phyloP scores from a whole-genome alignment of 1,140 invertebrate species.

The Drosophila ficusphila region DNA sequence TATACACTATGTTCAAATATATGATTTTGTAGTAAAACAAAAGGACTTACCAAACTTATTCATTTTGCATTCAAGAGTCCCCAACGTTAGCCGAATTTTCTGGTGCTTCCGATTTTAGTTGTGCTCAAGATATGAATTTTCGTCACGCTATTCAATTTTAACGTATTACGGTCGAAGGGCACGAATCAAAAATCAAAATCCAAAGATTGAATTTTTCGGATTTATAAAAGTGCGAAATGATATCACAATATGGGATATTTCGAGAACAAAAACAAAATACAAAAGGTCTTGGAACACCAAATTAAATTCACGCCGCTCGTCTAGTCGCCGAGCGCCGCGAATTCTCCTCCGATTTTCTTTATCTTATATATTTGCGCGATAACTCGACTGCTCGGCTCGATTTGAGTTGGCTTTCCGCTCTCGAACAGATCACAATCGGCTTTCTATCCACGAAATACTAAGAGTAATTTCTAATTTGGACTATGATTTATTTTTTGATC shows the following conservation, averaged over 20 bases:
- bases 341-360: constrained; percentile 46
- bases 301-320: constrained; percentile 61
- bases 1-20: constrained; percentile 43
- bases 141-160: constrained; percentile 38
- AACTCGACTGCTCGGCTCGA: constrained; percentile 41
- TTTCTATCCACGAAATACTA: constrained; percentile 67
- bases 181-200: constrained; percentile 37
- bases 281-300: constrained; percentile 62
- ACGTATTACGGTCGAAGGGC: constrained; percentile 20
- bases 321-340: constrained; percentile 51
- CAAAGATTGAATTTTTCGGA: constrained; percentile 26
- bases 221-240: constrained; percentile 43
- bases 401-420: constrained; percentile 2
- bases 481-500: constrained; percentile 75
- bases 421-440: constrained; percentile 40
- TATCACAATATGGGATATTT: constrained; percentile 35
- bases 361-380: constrained; percentile 53
- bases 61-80: constrained; percentile 42
- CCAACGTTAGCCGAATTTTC: constrained; percentile 6
- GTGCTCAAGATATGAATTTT: constrained; percentile 6
- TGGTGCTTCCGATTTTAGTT: background rate
- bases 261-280: constrained; percentile 59
- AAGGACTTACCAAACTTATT: constrained; percentile 70
- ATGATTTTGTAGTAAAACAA: constrained; percentile 8
- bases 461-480: constrained; percentile 70